Percentiles rank a stretch among this genome's conserved stretches.
Conservation (phyloP, 2,113 vertebrate genomes). For the Chrysochloris asiatica region DNA sequence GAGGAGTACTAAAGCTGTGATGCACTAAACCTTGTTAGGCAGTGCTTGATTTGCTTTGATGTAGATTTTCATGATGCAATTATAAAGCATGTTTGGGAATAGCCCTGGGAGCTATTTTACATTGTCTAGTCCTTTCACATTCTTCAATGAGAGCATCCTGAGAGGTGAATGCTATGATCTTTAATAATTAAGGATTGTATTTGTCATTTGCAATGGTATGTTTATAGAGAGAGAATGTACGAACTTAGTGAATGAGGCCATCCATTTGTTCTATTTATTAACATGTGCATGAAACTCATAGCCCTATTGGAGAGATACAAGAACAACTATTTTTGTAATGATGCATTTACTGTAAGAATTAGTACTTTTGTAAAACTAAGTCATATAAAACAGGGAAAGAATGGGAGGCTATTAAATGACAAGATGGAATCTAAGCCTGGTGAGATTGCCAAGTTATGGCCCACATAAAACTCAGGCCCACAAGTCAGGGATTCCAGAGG, state of each 20-base stretch:
- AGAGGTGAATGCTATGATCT: neutral
- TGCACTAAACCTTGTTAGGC: neutral
- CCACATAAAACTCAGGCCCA: rapidly evolving
- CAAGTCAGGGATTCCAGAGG: neutral
- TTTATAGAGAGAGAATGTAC: neutral
- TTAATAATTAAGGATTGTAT: conserved; percentile 13
- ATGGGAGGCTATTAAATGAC: neutral
- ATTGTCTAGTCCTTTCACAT: neutral
- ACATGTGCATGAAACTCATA: neutral
- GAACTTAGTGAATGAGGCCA: neutral
- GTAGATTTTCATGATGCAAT: neutral
- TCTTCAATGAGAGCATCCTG: neutral
- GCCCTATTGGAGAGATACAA: neutral
- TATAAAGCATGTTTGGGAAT: neutral
- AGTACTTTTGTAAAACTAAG: neutral
- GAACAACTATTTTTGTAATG: neutral
- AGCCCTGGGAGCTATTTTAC: neutral
- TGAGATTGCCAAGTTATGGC: neutral
- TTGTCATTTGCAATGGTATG: neutral
- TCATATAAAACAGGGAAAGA: neutral
- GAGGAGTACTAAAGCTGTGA: neutral
- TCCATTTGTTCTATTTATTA: neutral
- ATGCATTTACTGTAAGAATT: neutral
- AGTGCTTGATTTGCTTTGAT: neutral
- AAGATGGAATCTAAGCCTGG: neutral